Base-by-base conservation (phyloP, 2,113 vertebrate genomes). In the Tor tambroides region DNA sequence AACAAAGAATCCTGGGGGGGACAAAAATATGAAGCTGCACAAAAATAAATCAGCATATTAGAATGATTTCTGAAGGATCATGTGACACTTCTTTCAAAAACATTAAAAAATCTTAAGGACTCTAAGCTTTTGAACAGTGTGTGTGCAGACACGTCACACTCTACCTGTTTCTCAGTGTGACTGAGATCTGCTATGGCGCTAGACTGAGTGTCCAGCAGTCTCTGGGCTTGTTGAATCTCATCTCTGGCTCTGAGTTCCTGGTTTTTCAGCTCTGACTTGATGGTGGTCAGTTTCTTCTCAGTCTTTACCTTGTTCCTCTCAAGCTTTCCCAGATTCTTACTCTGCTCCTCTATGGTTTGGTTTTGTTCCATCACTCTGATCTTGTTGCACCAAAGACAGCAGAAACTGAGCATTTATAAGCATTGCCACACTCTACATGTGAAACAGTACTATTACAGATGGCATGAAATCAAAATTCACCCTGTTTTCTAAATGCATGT, bases 311-410 rank as follows among this genome's bases (percentile, higher is more conserved):
- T 98, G 92, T 93, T 94, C 91, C 95, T 95, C 92, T 94, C 94
- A 92, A 97, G 90, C 85, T 93, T 93, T 17, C 91, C 93, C 92
- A 96, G 92, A 89, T 92, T 96, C 87, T 95, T 95, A 80, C 2
- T 95, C 90, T 97, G 93, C 87, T 97, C 94, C 89, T 96, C 96
- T 86, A 97, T 93, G 78, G 87, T 93, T 94, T 94, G 95, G 87
- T 89, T 94, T 93, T 98, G 97, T 81, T 98, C 96, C 93, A 94
- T 87, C 63, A 94, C 96, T 94, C 95, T 96, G 83, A 97, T 93
- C 97, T 98, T 93, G 81, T 89, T 88, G 90, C 79, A 88, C 85
- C 88, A 91, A 85, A 92, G 90, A 94, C 81, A 93, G 83, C 71
- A 91, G 67, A 87, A 61, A 80, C 85, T 76, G 38, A 83, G 76